These are phyloP conservation scores for Drosophila equinoxialis DNA, from an alignment of 1,140 invertebrate genomes.

Conservation along the genomic window DNA sequence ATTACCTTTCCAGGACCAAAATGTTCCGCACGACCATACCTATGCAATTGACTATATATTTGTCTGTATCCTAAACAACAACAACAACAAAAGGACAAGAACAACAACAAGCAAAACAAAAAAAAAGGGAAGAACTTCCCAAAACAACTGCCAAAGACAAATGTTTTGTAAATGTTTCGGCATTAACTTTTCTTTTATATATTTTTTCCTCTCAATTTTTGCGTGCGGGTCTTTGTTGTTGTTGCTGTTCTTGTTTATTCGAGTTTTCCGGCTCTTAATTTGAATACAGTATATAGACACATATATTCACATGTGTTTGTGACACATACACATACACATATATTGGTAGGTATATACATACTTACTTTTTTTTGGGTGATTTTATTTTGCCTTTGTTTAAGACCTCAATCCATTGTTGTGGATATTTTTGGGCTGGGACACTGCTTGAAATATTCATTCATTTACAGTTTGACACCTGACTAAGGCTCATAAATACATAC, in stretches of 20 bases:
- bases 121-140: constrained; percentile 2
- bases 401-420: constrained; percentile 6
- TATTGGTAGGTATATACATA: neutral
- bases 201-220: constrained; percentile 22
- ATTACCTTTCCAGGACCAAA: constrained; percentile 17
- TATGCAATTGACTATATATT: constrained; percentile 11
- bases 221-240: constrained; percentile 15
- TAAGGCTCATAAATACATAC: constrained; percentile 2
- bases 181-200: constrained; percentile 26
- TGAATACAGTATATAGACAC: constrained; percentile 9
- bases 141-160: constrained; percentile 21
- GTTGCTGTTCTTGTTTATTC: constrained; percentile 13
- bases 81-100: neutral
- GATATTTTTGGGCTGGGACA: neutral
- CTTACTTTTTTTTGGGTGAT: neutral
- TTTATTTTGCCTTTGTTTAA: constrained; percentile 3
- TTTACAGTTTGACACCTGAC: constrained; percentile 17
- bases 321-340: constrained; percentile 6
- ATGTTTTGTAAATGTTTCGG: constrained; percentile 23
- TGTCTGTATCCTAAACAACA: constrained; percentile 1
- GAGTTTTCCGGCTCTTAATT: constrained; percentile 12
- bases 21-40: neutral
- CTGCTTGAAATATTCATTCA: constrained; percentile 30
- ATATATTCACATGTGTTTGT: neutral
- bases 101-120: neutral